These are phyloP conservation scores for Chaetodon trifasciatus DNA, from an alignment of 2,797 vertebrate genomes.

Conservation along the genomic window DNA sequence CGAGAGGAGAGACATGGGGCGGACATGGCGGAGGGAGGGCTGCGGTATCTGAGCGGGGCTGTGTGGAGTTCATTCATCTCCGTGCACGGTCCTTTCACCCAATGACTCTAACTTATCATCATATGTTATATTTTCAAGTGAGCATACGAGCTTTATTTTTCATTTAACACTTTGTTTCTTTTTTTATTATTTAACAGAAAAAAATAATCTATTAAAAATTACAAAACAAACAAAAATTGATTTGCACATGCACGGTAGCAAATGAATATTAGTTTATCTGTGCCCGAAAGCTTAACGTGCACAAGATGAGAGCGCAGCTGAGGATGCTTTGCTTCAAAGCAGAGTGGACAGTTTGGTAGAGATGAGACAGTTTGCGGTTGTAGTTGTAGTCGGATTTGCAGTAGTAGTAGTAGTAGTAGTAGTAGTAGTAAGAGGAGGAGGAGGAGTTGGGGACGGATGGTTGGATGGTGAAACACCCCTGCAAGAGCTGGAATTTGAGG, in stretches of 20 bases:
- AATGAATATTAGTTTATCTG: neutral
- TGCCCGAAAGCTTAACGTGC: neutral
- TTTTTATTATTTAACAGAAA: neutral
- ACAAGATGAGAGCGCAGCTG: neutral
- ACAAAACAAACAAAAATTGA: too few species aligned
- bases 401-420: neutral
- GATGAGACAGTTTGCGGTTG: slow-evolving; percentile 2
- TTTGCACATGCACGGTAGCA: neutral
- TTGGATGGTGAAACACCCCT: slow-evolving; percentile 62
- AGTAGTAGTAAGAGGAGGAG: slow-evolving; percentile 5
- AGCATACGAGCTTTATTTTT: too few species aligned
- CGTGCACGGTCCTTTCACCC: neutral
- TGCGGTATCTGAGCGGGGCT: slow-evolving; percentile 19
- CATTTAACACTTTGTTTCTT: neutral
- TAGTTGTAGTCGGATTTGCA: neutral
- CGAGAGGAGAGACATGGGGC: neutral
- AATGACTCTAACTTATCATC: neutral
- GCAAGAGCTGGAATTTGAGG: slow-evolving; percentile 51
- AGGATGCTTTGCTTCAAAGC: neutral
- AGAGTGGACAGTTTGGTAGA: neutral
- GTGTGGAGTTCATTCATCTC: slow-evolving; percentile 47
- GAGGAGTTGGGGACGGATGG: slow-evolving; percentile 19
- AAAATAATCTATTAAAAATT: too few species aligned
- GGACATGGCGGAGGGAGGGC: neutral
- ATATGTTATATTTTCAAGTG: neutral